Percentiles rank a stretch among this genome's conserved stretches.
phyloP scores from a whole-genome alignment of 2,797 vertebrate species.

The Chromobotia macracanthus region DNA sequence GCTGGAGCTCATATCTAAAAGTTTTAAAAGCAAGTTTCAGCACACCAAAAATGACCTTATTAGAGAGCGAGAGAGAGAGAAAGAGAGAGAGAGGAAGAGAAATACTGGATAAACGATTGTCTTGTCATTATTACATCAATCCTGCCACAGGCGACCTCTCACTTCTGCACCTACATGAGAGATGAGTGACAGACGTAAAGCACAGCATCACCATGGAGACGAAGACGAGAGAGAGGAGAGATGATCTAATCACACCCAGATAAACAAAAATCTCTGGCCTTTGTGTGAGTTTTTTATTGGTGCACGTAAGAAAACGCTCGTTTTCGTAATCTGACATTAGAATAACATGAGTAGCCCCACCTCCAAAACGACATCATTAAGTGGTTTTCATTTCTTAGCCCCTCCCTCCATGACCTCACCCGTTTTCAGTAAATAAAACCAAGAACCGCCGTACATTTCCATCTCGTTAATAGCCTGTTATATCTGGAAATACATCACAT shows the following conservation, averaged over 20 bases:
- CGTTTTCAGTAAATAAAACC: no score
- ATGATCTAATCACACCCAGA: background rate
- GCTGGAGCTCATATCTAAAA: slow-evolving; percentile 11
- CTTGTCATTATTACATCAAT: slow-evolving; percentile 27
- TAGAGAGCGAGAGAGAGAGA: background rate
- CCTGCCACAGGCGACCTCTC: slow-evolving; percentile 39
- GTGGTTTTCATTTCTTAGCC: no score
- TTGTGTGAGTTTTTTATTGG: no score
- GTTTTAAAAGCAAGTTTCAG: background rate
- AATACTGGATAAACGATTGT: background rate
- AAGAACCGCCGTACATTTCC: no score
- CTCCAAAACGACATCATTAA: no score
- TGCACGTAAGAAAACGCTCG: no score
- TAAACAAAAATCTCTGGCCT: no score
- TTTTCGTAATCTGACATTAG: no score
- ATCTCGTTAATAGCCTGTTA: no score
- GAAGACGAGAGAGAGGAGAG: slow-evolving; percentile 6
- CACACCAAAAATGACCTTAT: background rate
- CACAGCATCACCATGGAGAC: slow-evolving; percentile 57
- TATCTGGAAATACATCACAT: no score
- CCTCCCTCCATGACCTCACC: no score
- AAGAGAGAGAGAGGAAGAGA: slow-evolving; percentile 5
- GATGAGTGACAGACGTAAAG: slow-evolving; percentile 46
- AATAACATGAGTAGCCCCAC: no score
- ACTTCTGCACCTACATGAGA: slow-evolving; percentile 37